Conservation (phyloP, 2,113 vertebrate species). For the Rhagologus leucostigma region DNA sequence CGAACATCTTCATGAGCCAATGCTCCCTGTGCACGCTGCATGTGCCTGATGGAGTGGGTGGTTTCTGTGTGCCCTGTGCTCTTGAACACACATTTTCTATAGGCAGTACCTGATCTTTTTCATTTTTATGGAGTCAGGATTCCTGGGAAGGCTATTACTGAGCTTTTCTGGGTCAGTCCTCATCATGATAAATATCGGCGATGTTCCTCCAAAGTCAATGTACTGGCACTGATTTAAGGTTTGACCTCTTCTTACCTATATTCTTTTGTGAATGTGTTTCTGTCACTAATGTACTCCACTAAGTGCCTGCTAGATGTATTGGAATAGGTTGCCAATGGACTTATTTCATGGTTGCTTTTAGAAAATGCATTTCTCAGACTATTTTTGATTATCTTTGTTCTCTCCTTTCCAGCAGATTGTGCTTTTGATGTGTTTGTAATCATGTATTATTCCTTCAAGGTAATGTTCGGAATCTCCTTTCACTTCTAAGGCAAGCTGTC, state of each 20-base stretch:
- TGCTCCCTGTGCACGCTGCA: not conserved
- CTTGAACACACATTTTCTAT: not conserved
- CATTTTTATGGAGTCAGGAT: not conserved
- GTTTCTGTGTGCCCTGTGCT: rapidly evolving
- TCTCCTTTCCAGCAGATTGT: not conserved
- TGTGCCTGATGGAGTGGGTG: not conserved
- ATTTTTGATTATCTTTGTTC: constrained; percentile 34
- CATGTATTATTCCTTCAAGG: constrained; percentile 15
- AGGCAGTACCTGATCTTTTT: not conserved
- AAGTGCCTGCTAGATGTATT: not conserved
- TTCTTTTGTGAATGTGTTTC: not conserved
- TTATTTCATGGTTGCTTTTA: constrained; percentile 15
- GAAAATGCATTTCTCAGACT: not conserved
- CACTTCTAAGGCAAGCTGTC: not conserved
- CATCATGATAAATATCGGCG: not conserved
- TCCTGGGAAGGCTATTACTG: not conserved
- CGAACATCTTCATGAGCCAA: not conserved
- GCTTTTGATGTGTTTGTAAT: constrained; percentile 40
- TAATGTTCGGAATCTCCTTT: not conserved
- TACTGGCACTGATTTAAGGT: not conserved
- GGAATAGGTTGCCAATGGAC: not conserved
- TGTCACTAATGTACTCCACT: not conserved
- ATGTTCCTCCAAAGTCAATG: not conserved
- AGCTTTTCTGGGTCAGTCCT: not conserved
- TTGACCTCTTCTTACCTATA: not conserved